Conservation (phyloP, 1,140 invertebrate species). For the Ceratosolen fusciceps region DNA sequence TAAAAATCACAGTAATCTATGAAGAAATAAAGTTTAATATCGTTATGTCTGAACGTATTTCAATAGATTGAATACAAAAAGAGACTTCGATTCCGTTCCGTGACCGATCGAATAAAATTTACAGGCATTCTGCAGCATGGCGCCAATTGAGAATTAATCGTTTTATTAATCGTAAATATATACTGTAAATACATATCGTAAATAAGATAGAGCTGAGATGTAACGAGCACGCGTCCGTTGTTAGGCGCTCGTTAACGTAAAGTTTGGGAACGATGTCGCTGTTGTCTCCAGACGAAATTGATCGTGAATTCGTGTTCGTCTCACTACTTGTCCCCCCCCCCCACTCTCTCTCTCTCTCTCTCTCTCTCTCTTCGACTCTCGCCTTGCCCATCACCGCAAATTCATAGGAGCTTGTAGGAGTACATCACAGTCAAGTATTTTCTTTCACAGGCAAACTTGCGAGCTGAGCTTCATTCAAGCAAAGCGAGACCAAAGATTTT, state of each 20-base stretch:
- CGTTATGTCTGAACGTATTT: no score
- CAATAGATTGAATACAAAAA: no score
- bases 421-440: constrained; percentile 14
- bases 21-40: no score
- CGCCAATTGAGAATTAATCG: constrained; percentile 27
- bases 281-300: constrained; percentile 25
- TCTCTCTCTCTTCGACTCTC: neutral
- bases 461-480: neutral
- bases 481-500: constrained; percentile 50
- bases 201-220: no score
- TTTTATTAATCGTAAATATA: constrained; percentile 44
- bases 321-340: neutral
- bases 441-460: constrained; percentile 30
- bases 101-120: no score
- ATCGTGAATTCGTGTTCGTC: constrained; percentile 22
- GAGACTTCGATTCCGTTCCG: no score
- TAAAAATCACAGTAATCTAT: no score
- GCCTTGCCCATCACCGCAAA: neutral
- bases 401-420: neutral
- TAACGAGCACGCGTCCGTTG: neutral
- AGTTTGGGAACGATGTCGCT: neutral
- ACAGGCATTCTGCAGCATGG: neutral
- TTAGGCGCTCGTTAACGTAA: neutral
- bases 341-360: neutral
- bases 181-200: neutral